Conservation (phyloP, 2,888 invertebrate species). For the Phymatocera aterrima region DNA sequence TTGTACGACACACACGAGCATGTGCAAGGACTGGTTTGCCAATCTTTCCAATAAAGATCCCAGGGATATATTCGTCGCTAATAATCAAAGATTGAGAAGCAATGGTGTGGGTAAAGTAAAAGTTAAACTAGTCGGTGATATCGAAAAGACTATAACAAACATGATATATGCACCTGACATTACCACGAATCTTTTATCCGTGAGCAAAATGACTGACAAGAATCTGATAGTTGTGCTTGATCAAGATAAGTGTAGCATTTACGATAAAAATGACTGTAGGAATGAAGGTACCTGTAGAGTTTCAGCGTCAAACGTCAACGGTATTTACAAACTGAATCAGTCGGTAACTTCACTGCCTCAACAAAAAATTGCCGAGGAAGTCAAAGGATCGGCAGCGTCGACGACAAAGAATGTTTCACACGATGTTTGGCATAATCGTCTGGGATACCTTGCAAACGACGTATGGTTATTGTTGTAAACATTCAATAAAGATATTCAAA, state of each 20-base stretch:
- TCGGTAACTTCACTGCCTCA: not conserved
- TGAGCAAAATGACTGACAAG: not conserved
- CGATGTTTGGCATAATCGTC: slow-evolving; percentile 55
- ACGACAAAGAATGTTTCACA: not conserved
- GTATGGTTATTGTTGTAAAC: slow-evolving; percentile 45
- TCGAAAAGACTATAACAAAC: not conserved
- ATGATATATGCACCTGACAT: not conserved
- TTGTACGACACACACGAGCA: slow-evolving; percentile 10
- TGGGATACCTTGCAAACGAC: slow-evolving; percentile 53
- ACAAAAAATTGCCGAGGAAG: not conserved
- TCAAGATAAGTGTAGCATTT: not conserved
- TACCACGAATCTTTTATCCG: not conserved
- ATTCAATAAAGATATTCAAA: no score
- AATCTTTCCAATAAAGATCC: not conserved
- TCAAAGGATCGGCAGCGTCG: not conserved
- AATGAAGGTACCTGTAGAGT: not conserved
- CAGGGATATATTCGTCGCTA: slow-evolving; percentile 49
- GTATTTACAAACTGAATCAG: not conserved
- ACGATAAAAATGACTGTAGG: not conserved
- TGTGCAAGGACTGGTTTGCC: slow-evolving; percentile 8
- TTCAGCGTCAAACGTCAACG: slow-evolving; percentile 9
- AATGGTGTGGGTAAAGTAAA: slow-evolving; percentile 44
- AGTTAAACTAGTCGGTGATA: not conserved
- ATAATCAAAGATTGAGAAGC: slow-evolving; percentile 45
- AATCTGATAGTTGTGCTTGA: not conserved